Base-by-base conservation (phyloP, 2,888 invertebrate species). In the Antheraea assamensis region DNA sequence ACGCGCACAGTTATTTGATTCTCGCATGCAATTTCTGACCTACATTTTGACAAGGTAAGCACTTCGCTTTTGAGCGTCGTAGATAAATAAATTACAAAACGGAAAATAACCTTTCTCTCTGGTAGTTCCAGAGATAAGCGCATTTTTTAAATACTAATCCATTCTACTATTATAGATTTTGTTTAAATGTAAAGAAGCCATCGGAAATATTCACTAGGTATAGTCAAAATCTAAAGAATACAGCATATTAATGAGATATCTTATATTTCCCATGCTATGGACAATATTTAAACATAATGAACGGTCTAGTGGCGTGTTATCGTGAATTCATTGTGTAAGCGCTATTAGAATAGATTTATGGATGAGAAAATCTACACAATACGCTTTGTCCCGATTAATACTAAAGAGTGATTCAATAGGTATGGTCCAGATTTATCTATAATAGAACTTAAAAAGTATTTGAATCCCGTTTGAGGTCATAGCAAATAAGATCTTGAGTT, bases 331-430 rank as follows among this genome's bases (percentile, higher is more conserved):
- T 68, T 68, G 66, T 68, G 66, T 68, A 21, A 19, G 21, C 66
- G 8, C 8, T 68, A 35, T 68, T 68, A 31, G 35, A 68, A n/a
- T 68, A 35, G 31, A 68, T 68, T 68, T 68, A 68, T 68, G 68
- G 68, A 31, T 35, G 68, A 35, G 68, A 35, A 68, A 68, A 35
- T 68, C 35, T 35, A 68, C 68, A 68, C 68, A 68, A 68, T 68
- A 68, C 68, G 35, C 35, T 68, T 68, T 68, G 68, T 68, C 35
- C 35, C 68, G 35, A 17, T 30, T 17, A 64, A 17, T 30, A 64
- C 30, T 30, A 30, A 24, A 58, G 58, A 58, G 58, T 58, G 24
- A 64, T 30, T 64, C 27, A 64, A 64, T 64, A 64, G 21, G 30
- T 64, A 30, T 64, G 27, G 30, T 17, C 61, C 30, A 64, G 24